Percentiles rank a stretch among this genome's conserved stretches.
Conservation (phyloP, 2,797 vertebrate genomes). For the Kryptopterus vitreolus region DNA sequence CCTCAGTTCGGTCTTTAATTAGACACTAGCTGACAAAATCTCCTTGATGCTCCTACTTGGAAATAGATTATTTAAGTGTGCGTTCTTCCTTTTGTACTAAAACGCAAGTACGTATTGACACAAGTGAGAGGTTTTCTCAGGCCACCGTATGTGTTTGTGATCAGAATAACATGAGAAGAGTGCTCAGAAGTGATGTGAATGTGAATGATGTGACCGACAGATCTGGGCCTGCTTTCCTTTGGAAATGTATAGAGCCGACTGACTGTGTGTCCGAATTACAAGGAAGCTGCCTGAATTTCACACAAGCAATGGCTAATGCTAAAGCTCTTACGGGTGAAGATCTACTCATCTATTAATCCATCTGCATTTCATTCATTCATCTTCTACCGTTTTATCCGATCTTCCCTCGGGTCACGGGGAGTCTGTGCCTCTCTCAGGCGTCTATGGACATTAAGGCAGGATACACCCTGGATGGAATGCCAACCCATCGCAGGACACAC, state of each 20-base stretch:
- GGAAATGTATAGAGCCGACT: background rate
- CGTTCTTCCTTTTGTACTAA: background rate
- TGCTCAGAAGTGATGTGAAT: conserved; percentile 20
- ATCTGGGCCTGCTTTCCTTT: conserved; percentile 6
- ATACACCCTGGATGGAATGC: too few species aligned
- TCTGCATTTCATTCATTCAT: too few species aligned
- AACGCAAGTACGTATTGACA: too few species aligned
- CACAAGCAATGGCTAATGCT: too few species aligned
- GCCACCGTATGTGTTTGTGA: background rate
- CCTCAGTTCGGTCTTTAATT: background rate
- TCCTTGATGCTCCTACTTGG: background rate
- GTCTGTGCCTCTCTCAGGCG: too few species aligned
- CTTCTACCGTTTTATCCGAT: too few species aligned
- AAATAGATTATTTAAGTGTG: background rate
- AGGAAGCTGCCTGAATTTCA: background rate
- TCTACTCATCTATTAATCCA: too few species aligned
- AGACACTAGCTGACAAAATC: background rate
- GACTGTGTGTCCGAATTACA: background rate
- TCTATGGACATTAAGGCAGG: too few species aligned
- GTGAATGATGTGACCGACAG: conserved; percentile 1
- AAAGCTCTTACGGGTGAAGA: too few species aligned
- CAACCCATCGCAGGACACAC: too few species aligned
- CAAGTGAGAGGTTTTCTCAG: background rate
- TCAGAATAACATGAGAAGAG: background rate
- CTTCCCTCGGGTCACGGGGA: too few species aligned